Percentiles rank a stretch among this genome's conserved stretches.
These are phyloP conservation scores for Cheilinus undulatus DNA, from an alignment of 2,113 vertebrate species.

Conservation along the genomic window DNA sequence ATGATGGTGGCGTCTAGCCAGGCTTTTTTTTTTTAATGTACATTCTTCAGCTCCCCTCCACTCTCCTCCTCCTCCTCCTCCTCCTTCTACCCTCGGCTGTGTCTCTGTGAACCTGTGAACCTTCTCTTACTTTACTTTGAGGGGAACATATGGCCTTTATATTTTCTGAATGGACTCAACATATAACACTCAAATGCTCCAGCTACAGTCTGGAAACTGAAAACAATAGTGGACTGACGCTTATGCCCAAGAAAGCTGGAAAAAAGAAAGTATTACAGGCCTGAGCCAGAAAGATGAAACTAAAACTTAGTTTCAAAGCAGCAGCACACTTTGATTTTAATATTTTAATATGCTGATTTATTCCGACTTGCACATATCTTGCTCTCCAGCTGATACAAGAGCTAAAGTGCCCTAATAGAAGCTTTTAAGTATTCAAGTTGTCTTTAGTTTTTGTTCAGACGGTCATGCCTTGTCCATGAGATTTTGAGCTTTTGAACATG, in stretches of 20 bases:
- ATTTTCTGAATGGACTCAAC: conserved; percentile 30
- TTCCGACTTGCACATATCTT: conserved; percentile 32
- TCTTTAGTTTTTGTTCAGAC: conserved; percentile 47
- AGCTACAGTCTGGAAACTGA: background rate
- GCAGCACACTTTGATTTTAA: conserved; percentile 35
- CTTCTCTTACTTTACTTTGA: conserved; percentile 28
- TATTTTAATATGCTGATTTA: conserved; percentile 45
- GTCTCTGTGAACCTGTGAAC: conserved; percentile 39
- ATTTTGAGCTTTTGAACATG: conserved; percentile 56
- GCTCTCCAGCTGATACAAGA: conserved; percentile 39
- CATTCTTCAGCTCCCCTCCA: conserved; percentile 66
- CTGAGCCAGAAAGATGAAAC: conserved; percentile 13
- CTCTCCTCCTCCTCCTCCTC: background rate
- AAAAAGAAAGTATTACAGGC: conserved; percentile 1
- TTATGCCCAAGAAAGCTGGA: too few species aligned
- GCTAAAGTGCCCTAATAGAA: conserved; percentile 35
- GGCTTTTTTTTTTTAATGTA: conserved; percentile 46
- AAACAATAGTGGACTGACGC: background rate
- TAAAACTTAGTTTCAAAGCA: conserved; percentile 16
- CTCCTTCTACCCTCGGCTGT: conserved; percentile 1
- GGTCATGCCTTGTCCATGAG: conserved; percentile 69
- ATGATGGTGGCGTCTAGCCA: conserved; percentile 63
- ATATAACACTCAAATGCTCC: background rate
- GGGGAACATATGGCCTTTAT: conserved; percentile 23
- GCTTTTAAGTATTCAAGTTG: conserved; percentile 37